Percentiles rank a stretch among this genome's conserved stretches.
phyloP scores from a whole-genome alignment of 2,797 vertebrate genomes.

The Garrulus glandarius region DNA sequence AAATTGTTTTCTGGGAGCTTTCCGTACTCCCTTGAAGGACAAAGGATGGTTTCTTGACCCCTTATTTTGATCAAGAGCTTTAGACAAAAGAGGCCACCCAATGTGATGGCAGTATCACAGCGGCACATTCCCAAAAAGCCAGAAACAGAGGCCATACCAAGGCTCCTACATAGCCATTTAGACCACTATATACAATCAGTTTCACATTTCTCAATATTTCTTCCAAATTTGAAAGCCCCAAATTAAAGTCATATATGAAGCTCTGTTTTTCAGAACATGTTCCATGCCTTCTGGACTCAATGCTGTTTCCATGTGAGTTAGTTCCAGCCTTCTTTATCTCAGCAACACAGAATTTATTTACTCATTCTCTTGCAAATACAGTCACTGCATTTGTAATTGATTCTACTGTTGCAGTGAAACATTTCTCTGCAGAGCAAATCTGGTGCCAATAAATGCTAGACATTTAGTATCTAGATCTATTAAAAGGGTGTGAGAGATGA shows the following conservation, averaged over 20 bases:
- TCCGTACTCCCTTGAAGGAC: background rate
- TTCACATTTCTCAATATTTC: background rate
- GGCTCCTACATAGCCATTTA: background rate
- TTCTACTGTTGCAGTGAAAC: background rate
- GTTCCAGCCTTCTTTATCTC: background rate
- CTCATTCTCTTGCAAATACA: background rate
- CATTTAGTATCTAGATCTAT: background rate
- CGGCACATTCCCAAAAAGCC: rapidly evolving
- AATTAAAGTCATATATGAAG: background rate
- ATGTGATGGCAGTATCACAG: background rate
- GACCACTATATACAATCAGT: background rate
- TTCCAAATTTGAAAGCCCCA: background rate
- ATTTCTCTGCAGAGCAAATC: background rate
- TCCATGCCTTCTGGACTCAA: background rate
- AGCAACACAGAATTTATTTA: background rate
- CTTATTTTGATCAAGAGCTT: background rate
- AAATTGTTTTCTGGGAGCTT: background rate
- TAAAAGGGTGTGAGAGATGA: background rate
- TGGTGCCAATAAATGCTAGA: background rate
- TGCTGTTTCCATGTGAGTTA: background rate
- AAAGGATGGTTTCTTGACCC: background rate
- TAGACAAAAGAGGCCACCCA: background rate
- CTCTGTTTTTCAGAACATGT: background rate
- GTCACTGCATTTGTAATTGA: background rate
- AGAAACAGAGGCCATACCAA: background rate